Conservation (phyloP, 2,113 vertebrate genomes). For the Nesogale talazaci region DNA sequence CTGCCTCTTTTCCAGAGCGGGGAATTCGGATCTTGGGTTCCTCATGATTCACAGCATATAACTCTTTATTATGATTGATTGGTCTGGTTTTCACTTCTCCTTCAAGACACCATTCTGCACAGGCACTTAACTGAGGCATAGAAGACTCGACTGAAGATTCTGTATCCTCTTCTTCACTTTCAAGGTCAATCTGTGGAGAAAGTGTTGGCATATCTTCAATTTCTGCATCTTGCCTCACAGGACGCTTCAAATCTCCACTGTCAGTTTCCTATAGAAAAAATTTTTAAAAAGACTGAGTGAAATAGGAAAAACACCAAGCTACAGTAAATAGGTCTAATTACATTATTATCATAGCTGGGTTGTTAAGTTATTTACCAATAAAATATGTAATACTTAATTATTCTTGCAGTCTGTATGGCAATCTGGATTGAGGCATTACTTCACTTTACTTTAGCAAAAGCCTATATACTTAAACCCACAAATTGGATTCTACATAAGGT, state of each 20-base stretch:
- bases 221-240: conserved; percentile 56
- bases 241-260: conserved; percentile 51
- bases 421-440: conserved; percentile 30
- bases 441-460: conserved; percentile 47
- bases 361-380: not conserved
- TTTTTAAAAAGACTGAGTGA: conserved; percentile 1
- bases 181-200: conserved; percentile 77
- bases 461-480: conserved; percentile 19
- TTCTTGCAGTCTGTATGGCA: conserved; percentile 9
- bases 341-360: not conserved
- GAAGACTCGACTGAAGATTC: conserved; percentile 68
- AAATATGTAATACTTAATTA: not conserved
- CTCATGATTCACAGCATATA: conserved; percentile 19
- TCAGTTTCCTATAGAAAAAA: conserved; percentile 77
- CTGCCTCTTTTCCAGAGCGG: not conserved
- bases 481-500: not conserved
- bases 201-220: conserved; percentile 82
- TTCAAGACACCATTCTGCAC: not conserved
- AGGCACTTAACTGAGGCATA: conserved; percentile 79
- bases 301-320: conserved; percentile 23
- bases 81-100: conserved; percentile 52
- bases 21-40: not conserved
- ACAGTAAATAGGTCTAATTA: too few species aligned
- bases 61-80: not conserved
- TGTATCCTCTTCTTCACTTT: conserved; percentile 55